Conservation (phyloP, 2,113 vertebrate species). For the Ammodytes dubius region DNA sequence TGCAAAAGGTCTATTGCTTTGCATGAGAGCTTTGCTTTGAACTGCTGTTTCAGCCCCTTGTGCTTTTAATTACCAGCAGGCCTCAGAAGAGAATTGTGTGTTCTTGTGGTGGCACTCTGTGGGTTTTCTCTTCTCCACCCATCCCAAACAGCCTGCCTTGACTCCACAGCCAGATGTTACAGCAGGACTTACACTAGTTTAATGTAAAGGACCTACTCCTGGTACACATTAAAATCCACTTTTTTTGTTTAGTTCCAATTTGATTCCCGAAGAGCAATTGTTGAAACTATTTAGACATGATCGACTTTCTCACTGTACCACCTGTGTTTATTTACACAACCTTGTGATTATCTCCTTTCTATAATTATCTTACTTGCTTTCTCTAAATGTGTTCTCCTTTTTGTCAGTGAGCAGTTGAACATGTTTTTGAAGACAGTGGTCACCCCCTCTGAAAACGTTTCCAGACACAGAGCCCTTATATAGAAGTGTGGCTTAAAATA, state of each 20-base stretch:
- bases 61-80: slow-evolving; percentile 65
- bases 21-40: slow-evolving; percentile 45
- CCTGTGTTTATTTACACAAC: background rate
- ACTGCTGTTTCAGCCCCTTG: slow-evolving; percentile 35
- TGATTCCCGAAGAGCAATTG: slow-evolving; percentile 10
- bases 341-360: slow-evolving; percentile 15
- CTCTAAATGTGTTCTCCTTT: slow-evolving; percentile 64
- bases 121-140: slow-evolving; percentile 66
- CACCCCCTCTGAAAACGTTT: background rate
- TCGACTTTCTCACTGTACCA: background rate
- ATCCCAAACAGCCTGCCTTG: slow-evolving; percentile 48
- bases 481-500: background rate
- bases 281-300: background rate
- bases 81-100: slow-evolving; percentile 54
- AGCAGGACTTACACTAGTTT: slow-evolving; percentile 19
- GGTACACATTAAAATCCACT: background rate
- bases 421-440: background rate
- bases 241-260: slow-evolving; percentile 15
- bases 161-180: slow-evolving; percentile 70
- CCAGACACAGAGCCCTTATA: slow-evolving; percentile 29
- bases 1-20: slow-evolving; percentile 7
- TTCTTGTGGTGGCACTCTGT: slow-evolving; percentile 69
- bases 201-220: background rate
- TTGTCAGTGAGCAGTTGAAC: slow-evolving; percentile 80
- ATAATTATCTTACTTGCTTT: slow-evolving; percentile 29